Base-by-base conservation (phyloP, 2,888 invertebrate genomes). In the Quadriops clusia region DNA sequence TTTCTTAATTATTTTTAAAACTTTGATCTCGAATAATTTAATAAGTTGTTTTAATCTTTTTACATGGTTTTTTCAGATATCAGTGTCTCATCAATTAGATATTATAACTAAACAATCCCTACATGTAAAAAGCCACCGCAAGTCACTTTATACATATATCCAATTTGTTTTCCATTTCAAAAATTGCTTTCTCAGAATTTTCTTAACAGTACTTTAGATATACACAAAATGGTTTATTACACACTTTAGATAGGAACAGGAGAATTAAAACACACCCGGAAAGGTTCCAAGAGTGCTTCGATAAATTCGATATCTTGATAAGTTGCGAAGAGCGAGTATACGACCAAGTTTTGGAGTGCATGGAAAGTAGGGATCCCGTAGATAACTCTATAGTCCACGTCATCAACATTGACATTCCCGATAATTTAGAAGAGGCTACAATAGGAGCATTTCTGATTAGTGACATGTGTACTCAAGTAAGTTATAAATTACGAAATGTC, bases 381-480 rank as follows among this genome's bases (percentile, higher is more conserved):
- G 74, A 79, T 45, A 86, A 85, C 60, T 81, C 86, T 30, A 84
- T 90, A 4, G 93, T 89, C 3, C 98, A 99, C 66, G 77, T 99
- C 23, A 82, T 99, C 32, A 99, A 99, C 60, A 81, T 99, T 45
- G 98, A 99, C 56, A 94, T 99, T 48, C 93, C 91, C 59, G 98
- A 99, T 65, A 99, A 98, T 64, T 93, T 97, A 44, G 98, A 99
- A 60, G 98, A 99, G 62, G 98, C 98, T 1, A 91, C 97, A 3
- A 81, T 98, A 53, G 98, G 98, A 42, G 97, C 98, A 17, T 95
- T 97, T 65, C 70, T 95, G 46, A 94, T 99, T 43, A 89, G 89
- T 62, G 95, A 98, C 62, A 74, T 99, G 65, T 87, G 93, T 43
- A 77, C 80, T 32, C 78, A 85, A 77, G 84, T 86, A 68, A 58